phyloP scores from a whole-genome alignment of 2,888 invertebrate species.

The Drosophila meridionalis region DNA sequence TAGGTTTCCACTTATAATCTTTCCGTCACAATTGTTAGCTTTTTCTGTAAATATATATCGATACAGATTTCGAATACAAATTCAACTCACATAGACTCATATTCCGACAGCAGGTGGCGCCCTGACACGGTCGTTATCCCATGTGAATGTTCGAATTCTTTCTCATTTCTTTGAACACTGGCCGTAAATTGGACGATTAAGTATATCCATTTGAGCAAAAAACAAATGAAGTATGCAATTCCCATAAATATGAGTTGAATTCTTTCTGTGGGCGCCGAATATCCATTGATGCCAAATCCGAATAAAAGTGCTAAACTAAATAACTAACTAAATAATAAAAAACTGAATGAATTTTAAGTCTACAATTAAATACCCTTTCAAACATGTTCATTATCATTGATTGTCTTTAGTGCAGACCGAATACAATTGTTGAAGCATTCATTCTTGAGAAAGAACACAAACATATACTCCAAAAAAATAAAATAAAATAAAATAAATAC shows the following conservation, averaged over 20 bases:
- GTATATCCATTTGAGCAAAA: constrained; percentile 6
- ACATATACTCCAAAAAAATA: too few species aligned
- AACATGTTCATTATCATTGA: not conserved
- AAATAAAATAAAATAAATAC: too few species aligned
- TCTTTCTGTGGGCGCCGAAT: constrained; percentile 34
- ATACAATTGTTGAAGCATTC: too few species aligned
- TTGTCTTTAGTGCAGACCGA: not conserved
- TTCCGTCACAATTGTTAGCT: not conserved
- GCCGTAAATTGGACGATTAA: constrained; percentile 22
- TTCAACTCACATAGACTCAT: not conserved
- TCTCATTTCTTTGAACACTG: constrained; percentile 46
- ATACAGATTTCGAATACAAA: not conserved
- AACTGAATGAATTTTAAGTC: not conserved
- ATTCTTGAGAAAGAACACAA: not conserved
- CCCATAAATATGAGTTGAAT: constrained; percentile 29
- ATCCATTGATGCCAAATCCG: constrained; percentile 29
- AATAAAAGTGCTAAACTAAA: constrained; percentile 41
- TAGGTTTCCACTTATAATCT: not conserved
- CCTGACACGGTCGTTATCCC: constrained; percentile 20
- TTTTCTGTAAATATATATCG: not conserved
- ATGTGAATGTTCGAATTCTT: constrained; percentile 42
- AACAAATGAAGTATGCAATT: constrained; percentile 28
- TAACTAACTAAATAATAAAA: constrained; percentile 1
- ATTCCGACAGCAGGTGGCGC: constrained; percentile 44
- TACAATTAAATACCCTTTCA: not conserved